phyloP scores from a whole-genome alignment of 2,888 invertebrate genomes.

The Taphrorychus bicolor region DNA sequence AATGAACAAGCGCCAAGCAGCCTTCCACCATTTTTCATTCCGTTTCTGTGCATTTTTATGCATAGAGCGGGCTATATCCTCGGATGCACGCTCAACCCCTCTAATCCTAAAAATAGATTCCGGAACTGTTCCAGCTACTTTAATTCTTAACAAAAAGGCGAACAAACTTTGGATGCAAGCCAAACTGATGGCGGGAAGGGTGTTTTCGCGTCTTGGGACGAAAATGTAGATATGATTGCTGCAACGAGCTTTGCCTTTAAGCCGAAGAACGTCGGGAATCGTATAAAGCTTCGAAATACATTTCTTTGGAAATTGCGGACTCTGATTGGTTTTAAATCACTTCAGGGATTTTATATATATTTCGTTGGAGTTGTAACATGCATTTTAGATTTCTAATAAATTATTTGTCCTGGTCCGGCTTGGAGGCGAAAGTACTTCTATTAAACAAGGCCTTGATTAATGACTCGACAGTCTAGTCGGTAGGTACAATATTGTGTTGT shows the following conservation, averaged over 20 bases:
- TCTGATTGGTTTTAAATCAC: not conserved
- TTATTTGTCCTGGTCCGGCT: too few relatives aligned
- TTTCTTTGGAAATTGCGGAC: not conserved
- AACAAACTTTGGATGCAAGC: conserved; percentile 4
- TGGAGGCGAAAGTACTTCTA: too few relatives aligned
- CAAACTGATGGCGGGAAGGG: not conserved
- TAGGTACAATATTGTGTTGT: too few relatives aligned
- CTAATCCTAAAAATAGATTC: conserved; percentile 19
- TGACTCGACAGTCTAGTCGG: too few relatives aligned
- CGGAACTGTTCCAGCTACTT: conserved; percentile 10
- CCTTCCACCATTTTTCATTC: too few relatives aligned
- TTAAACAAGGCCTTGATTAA: too few relatives aligned
- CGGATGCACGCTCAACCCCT: conserved; percentile 26
- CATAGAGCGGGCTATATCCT: conserved; percentile 22
- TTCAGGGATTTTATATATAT: not conserved
- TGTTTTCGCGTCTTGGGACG: not conserved
- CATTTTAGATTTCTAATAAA: too few relatives aligned
- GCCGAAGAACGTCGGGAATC: not conserved
- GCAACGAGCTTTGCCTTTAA: not conserved
- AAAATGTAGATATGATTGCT: conserved; percentile 4
- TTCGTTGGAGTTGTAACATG: too few relatives aligned
- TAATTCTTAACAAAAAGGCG: conserved; percentile 6
- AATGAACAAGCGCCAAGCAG: too few relatives aligned
- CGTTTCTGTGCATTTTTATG: not conserved
- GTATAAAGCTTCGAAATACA: not conserved